phyloP scores from a whole-genome alignment of 2,113 vertebrate species.

The Eurystomus gularis region DNA sequence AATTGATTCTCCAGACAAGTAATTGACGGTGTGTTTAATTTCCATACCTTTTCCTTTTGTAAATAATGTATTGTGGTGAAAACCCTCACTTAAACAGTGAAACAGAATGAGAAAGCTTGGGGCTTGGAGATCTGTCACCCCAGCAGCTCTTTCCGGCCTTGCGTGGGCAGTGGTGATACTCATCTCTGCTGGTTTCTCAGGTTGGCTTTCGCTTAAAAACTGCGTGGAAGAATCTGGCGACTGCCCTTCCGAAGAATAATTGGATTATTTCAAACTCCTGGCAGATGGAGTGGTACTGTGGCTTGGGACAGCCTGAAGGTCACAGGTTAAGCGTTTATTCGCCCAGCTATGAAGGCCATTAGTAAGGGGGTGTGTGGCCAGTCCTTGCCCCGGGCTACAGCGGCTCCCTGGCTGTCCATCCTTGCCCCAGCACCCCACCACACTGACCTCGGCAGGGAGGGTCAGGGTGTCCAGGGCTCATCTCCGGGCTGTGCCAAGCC shows the following conservation, averaged over 20 bases:
- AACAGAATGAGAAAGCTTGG: neutral
- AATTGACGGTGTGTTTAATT: neutral
- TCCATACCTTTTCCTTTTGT: neutral
- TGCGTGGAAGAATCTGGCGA: neutral
- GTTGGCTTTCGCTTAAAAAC: neutral
- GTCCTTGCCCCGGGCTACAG: accelerated
- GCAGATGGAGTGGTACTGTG: neutral
- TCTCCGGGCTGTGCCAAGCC: neutral
- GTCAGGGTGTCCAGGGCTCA: too few relatives aligned
- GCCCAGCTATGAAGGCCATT: neutral
- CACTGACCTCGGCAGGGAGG: neutral
- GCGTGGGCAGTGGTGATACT: neutral
- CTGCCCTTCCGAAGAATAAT: neutral
- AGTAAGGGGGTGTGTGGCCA: neutral
- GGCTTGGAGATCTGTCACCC: neutral
- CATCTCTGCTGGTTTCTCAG: neutral
- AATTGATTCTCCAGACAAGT: neutral
- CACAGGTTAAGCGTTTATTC: neutral
- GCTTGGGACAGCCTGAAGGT: neutral
- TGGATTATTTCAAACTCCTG: neutral
- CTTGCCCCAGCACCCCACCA: accelerated
- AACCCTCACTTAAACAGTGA: neutral
- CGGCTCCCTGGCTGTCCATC: neutral
- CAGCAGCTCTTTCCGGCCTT: neutral
- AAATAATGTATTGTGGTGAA: neutral